phyloP scores from a whole-genome alignment of 1,140 invertebrate genomes.

The Bombus superbus region DNA sequence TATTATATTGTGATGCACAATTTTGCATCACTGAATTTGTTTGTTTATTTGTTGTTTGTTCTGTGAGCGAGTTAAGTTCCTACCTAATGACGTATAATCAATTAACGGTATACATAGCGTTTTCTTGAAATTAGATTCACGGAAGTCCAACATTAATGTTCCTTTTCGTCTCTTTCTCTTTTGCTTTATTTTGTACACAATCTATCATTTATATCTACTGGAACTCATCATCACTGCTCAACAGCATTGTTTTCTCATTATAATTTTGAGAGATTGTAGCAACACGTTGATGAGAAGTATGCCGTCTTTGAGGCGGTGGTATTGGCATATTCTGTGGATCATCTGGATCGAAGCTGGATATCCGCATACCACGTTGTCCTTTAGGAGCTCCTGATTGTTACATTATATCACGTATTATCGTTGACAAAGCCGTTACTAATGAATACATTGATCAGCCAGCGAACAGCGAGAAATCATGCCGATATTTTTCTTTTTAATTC shows the following conservation, averaged over 20 bases:
- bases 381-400: conserved; percentile 84
- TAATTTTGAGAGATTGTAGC: conserved; percentile 92
- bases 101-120: conserved; percentile 44
- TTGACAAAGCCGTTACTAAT: conserved; percentile 19
- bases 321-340: conserved; percentile 84
- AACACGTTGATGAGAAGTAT: conserved; percentile 86
- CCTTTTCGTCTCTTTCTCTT: not conserved
- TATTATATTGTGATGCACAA: conserved; percentile 62
- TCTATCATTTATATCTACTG: conserved; percentile 84
- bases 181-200: conserved; percentile 18
- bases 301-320: conserved; percentile 84
- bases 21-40: conserved; percentile 48
- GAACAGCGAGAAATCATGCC: conserved; percentile 36
- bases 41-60: conserved; percentile 16
- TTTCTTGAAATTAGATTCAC: conserved; percentile 53
- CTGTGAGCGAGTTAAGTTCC: conserved; percentile 52
- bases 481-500: not conserved
- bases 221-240: conserved; percentile 98
- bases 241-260: conserved; percentile 97
- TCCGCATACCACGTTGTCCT: conserved; percentile 86
- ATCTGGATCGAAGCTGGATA: conserved; percentile 87
- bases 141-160: conserved; percentile 51
- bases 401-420: conserved; percentile 61
- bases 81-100: conserved; percentile 58
- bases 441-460: conserved; percentile 19